Evolutionary conservation across 2,888 invertebrate genomes (phyloP).

Genomic region (Rambutsinella grinnellia): DNA sequence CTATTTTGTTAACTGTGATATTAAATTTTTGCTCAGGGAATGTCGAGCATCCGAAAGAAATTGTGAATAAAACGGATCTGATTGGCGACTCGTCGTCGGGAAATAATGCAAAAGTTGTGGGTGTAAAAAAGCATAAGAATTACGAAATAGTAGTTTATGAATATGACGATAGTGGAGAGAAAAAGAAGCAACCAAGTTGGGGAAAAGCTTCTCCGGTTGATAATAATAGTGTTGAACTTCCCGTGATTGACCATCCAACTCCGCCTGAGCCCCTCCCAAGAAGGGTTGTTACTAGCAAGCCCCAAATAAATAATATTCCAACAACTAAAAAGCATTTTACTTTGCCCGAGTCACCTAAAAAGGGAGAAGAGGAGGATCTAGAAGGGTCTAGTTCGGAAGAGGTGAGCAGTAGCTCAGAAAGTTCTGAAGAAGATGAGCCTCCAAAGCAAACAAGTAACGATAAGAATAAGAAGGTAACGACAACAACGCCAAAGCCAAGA

Average conservation of each 20-base stretch:
- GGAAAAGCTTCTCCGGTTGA: not conserved
- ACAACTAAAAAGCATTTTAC: conserved; percentile 22
- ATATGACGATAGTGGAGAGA: conserved; percentile 48
- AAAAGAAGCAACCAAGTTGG: not conserved
- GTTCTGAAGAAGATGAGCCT: not conserved
- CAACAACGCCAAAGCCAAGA: conserved; percentile 24
- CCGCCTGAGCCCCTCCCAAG: not conserved
- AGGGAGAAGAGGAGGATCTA: conserved; percentile 6
- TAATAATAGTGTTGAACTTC: conserved; percentile 37
- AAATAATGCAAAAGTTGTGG: conserved; percentile 45
- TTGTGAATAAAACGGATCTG: conserved; percentile 45
- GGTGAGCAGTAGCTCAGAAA: conserved; percentile 22
- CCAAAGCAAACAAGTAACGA: not conserved
- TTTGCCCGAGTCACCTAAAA: not conserved
- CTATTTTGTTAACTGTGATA: too few species aligned
- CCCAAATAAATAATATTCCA: not conserved
- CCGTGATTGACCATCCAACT: conserved; percentile 35
- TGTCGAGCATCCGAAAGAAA: conserved; percentile 35
- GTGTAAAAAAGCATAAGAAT: conserved; percentile 61
- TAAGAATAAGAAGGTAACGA: not conserved
- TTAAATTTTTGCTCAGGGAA: conserved; percentile 27
- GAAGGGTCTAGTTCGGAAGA: conserved; percentile 28
- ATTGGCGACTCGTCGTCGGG: conserved; percentile 5
- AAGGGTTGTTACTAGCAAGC: not conserved
- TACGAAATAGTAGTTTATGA: conserved; percentile 62